phyloP scores from a whole-genome alignment of 1,140 invertebrate species.

The Oryctes rhinoceros region DNA sequence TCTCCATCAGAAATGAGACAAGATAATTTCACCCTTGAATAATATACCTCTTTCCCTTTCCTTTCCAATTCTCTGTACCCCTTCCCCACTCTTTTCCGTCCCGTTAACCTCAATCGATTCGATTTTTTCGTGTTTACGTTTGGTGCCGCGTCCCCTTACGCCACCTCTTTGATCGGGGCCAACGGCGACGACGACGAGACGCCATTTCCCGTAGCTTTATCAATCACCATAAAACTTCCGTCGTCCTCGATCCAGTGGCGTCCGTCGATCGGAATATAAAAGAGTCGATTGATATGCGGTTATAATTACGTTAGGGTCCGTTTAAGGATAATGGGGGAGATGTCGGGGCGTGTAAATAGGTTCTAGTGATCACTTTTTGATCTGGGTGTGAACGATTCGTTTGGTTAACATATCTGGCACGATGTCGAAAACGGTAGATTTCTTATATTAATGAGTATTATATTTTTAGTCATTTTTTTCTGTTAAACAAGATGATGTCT shows the following conservation, averaged over 20 bases:
- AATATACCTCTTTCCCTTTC: neutral
- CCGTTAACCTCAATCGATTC: neutral
- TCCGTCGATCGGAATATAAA: slow-evolving; percentile 14
- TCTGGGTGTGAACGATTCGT: neutral
- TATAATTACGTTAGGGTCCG: neutral
- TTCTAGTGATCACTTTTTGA: neutral
- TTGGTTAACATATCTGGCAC: too few relatives aligned
- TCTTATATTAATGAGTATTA: too few relatives aligned
- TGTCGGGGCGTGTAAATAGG: neutral
- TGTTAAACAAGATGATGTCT: too few relatives aligned
- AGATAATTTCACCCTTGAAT: slow-evolving; percentile 18
- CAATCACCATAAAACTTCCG: slow-evolving; percentile 21
- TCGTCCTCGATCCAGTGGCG: slow-evolving; percentile 7
- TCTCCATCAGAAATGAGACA: slow-evolving; percentile 11
- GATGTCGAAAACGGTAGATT: too few relatives aligned
- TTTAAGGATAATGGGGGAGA: neutral
- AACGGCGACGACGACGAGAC: neutral
- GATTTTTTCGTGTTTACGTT: slow-evolving; percentile 15
- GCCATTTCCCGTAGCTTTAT: slow-evolving; percentile 12
- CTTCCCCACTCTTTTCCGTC: too few relatives aligned
- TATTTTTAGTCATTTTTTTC: too few relatives aligned
- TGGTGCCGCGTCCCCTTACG: too few relatives aligned
- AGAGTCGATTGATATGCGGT: neutral
- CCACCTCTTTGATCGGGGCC: neutral
- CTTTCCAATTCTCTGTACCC: neutral